phyloP scores from a whole-genome alignment of 1,140 invertebrate genomes.

The Thalassaphorura encarpata region DNA sequence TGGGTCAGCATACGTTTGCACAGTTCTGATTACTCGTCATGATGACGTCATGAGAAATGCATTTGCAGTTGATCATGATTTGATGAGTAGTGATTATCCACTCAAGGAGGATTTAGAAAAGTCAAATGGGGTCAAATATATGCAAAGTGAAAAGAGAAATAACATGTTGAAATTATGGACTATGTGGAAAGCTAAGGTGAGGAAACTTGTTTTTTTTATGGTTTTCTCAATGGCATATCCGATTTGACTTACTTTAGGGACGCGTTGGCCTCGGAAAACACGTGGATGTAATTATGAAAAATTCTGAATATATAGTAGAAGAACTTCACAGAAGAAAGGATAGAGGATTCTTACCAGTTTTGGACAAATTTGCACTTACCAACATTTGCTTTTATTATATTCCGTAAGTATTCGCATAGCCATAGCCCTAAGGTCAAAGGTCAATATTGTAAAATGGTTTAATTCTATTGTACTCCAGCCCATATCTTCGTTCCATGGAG shows the following conservation, averaged over 20 bases:
- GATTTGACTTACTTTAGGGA: too few species aligned
- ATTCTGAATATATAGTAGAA: not conserved
- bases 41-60: not conserved
- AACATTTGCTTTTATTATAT: not conserved
- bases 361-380: not conserved
- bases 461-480: too few species aligned
- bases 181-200: slow-evolving; percentile 8
- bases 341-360: not conserved
- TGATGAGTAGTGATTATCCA: not conserved
- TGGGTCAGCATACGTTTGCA: not conserved
- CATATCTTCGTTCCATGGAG: too few species aligned
- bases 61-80: not conserved
- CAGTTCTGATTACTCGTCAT: not conserved
- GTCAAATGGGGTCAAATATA: not conserved
- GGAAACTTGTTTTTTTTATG: too few species aligned
- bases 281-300: not conserved
- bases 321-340: not conserved
- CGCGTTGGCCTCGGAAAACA: not conserved
- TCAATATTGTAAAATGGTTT: not conserved
- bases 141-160: slow-evolving; percentile 5
- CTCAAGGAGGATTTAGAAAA: not conserved
- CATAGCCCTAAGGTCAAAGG: not conserved
- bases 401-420: too few species aligned
- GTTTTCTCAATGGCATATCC: too few species aligned
- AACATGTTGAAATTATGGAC: slow-evolving; percentile 9